Evolutionary conservation across 1,140 invertebrate species (phyloP).

Genomic region (Papilio aristodemus): DNA sequence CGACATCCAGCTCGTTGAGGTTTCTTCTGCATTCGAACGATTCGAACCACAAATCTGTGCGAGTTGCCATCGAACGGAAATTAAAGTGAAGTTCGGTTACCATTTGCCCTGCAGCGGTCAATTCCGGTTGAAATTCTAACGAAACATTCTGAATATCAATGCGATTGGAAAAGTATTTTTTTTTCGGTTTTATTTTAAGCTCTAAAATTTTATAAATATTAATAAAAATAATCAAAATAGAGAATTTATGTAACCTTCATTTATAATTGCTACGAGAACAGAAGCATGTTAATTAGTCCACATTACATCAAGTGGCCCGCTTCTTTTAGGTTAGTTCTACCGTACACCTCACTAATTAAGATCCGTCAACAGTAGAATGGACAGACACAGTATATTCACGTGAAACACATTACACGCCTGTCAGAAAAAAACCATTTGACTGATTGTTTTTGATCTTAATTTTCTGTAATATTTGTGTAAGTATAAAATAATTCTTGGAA

Average conservation of each 20-base stretch:
- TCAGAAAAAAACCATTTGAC: too few relatives aligned
- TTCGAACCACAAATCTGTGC: slow-evolving; percentile 10
- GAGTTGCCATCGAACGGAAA: slow-evolving; percentile 12
- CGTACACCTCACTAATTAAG: too few relatives aligned
- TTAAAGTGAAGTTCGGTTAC: slow-evolving; percentile 14
- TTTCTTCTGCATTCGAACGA: not conserved
- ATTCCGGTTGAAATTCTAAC: slow-evolving; percentile 3
- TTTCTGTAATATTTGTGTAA: not conserved
- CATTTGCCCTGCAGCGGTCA: not conserved
- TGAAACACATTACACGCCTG: too few relatives aligned
- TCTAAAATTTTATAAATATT: not conserved
- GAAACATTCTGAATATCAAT: not conserved
- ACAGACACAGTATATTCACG: too few relatives aligned
- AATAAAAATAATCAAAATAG: not conserved
- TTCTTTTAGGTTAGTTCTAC: too few relatives aligned
- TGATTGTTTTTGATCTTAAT: not conserved
- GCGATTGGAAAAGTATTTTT: not conserved
- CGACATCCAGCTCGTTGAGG: not conserved
- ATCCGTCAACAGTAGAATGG: too few relatives aligned
- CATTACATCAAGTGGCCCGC: too few relatives aligned
- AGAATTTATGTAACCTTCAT: not conserved
- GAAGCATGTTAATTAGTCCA: too few relatives aligned
- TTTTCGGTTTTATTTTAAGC: not conserved
- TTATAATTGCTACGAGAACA: too few relatives aligned
- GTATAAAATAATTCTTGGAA: not conserved